phyloP scores from a whole-genome alignment of 2,797 vertebrate genomes.

The Staurois parvus region DNA sequence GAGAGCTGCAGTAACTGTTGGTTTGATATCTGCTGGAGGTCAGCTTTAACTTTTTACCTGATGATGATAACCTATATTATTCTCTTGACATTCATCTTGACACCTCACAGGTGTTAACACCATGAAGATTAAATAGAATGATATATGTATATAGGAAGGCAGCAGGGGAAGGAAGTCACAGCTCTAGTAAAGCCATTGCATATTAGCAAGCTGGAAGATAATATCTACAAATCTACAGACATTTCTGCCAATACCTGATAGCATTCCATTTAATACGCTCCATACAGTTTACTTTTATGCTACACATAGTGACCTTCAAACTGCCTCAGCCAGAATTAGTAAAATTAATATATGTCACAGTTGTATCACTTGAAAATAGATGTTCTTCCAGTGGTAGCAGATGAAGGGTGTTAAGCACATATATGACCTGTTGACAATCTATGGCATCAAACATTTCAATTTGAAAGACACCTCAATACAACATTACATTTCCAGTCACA shows the following conservation, averaged over 20 bases:
- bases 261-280: too few species aligned
- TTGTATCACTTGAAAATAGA: too few species aligned
- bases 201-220: not conserved
- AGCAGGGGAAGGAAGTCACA: conserved; percentile 16
- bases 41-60: not conserved
- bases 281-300: too few species aligned
- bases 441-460: too few species aligned
- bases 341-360: too few species aligned
- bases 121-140: not conserved
- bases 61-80: not conserved
- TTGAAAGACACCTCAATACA: too few species aligned
- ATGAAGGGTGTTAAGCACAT: too few species aligned
- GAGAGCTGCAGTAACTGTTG: not conserved
- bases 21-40: too few species aligned
- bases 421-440: too few species aligned
- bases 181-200: not conserved
- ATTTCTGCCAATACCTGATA: not conserved
- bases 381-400: too few species aligned
- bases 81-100: not conserved
- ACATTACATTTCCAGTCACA: too few species aligned
- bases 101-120: not conserved
- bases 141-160: not conserved
- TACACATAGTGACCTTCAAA: not conserved
- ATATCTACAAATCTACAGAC: not conserved
- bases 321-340: not conserved